Percentiles rank a stretch among this genome's conserved stretches.
phyloP scores from a whole-genome alignment of 1,140 invertebrate genomes.

The Drosophila equinoxialis region DNA sequence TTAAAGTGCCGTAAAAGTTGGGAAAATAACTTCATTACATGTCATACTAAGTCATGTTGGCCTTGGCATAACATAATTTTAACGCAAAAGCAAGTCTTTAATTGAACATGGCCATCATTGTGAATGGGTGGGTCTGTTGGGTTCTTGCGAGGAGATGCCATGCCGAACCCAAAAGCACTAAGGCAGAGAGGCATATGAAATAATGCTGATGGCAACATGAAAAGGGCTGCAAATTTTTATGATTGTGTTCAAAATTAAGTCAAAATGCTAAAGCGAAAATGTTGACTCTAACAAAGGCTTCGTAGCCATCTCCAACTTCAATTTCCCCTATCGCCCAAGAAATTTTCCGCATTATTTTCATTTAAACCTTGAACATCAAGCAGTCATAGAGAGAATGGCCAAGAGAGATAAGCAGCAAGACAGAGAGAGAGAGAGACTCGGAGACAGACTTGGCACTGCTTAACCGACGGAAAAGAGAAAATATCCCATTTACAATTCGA shows the following conservation, averaged over 20 bases:
- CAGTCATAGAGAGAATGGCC: constrained; percentile 1
- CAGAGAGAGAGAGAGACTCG: neutral
- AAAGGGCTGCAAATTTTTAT: constrained; percentile 23
- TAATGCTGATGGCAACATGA: constrained; percentile 21
- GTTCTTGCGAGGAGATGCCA: neutral
- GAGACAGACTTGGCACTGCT: neutral
- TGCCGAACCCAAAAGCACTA: neutral
- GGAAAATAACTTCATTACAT: constrained; percentile 19
- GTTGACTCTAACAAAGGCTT: constrained; percentile 11
- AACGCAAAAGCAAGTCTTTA: constrained; percentile 17
- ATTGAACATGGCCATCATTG: constrained; percentile 8
- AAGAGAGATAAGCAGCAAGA: neutral
- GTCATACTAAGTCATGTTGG: constrained; percentile 15
- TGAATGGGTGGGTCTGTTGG: neutral
- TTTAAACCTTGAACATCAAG: neutral
- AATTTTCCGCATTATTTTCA: constrained; percentile 16
- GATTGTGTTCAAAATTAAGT: constrained; percentile 20
- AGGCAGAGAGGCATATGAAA: constrained; percentile 5
- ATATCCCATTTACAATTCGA: neutral
- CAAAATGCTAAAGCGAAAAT: constrained; percentile 14
- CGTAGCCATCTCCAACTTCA: neutral
- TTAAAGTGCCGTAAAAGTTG: constrained; percentile 14
- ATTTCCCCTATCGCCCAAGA: neutral
- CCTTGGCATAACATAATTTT: constrained; percentile 17
- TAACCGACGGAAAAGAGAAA: constrained; percentile 15